These are phyloP conservation scores for Meandrusa payeni DNA, from an alignment of 2,888 invertebrate genomes.

Conservation along the genomic window DNA sequence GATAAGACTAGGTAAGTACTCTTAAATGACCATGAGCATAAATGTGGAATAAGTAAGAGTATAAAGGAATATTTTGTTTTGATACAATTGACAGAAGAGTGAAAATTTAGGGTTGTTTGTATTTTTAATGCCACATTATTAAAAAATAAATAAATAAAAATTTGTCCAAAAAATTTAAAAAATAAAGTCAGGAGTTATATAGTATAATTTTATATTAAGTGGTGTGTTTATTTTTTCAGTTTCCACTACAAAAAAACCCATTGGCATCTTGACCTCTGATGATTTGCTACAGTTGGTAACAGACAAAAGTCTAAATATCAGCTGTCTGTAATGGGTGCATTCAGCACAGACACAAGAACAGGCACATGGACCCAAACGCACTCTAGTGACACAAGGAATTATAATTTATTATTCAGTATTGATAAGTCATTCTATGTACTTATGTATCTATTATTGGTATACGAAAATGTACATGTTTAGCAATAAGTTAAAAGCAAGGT, in stretches of 20 bases:
- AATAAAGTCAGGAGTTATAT: too few species aligned
- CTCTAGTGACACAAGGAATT: background rate
- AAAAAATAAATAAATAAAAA: too few species aligned
- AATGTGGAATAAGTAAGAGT: too few species aligned
- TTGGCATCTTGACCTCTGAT: constrained; percentile 86
- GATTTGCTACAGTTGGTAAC: constrained; percentile 84
- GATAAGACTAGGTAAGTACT: too few species aligned
- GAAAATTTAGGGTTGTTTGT: too few species aligned
- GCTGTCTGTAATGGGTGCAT: constrained; percentile 39
- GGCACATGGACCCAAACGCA: too few species aligned
- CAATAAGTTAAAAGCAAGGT: constrained; percentile 17
- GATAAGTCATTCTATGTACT: constrained; percentile 16
- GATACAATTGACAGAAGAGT: too few species aligned
- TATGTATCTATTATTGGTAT: constrained; percentile 15
- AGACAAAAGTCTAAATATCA: constrained; percentile 14
- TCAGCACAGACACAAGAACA: constrained; percentile 32
- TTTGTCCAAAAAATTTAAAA: too few species aligned
- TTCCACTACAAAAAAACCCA: constrained; percentile 60
- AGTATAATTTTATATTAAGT: too few species aligned
- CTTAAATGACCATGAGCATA: too few species aligned
- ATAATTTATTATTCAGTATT: constrained; percentile 22
- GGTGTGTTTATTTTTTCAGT: constrained; percentile 49
- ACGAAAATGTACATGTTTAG: constrained; percentile 22
- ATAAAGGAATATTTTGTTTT: too few species aligned
- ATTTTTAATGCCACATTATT: too few species aligned